phyloP scores from a whole-genome alignment of 1,140 invertebrate genomes.

The Dendroctonus ponderosae region DNA sequence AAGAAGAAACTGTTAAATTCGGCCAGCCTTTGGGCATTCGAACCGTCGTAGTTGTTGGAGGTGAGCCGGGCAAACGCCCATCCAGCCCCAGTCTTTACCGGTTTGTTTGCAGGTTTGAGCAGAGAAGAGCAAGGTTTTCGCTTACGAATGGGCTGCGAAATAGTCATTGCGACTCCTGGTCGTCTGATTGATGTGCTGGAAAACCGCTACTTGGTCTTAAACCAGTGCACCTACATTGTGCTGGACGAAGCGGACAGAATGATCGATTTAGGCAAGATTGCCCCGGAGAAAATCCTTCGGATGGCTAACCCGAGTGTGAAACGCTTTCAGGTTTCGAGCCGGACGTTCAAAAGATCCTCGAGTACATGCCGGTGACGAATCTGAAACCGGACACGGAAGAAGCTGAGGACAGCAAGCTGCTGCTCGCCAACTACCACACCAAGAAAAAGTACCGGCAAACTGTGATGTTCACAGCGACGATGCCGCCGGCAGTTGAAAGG shows the following conservation, averaged over 20 bases:
- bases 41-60: constrained; percentile 97
- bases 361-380: constrained; percentile 98
- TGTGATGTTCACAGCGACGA: constrained; percentile 99
- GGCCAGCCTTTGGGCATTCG: constrained; percentile 91
- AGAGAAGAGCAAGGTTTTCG: constrained; percentile 98
- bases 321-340: constrained; percentile 82
- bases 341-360: constrained; percentile 96
- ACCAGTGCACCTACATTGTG: constrained; percentile 94
- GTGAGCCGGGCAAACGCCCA: constrained; percentile 47
- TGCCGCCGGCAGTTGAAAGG: constrained; percentile 94
- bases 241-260: constrained; percentile 95
- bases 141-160: constrained; percentile 95
- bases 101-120: constrained; percentile 59
- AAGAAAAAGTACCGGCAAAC: constrained; percentile 99
- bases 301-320: too few relatives aligned
- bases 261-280: constrained; percentile 83
- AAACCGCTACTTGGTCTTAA: constrained; percentile 95
- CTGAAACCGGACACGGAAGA: constrained; percentile 98
- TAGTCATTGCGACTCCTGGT: constrained; percentile 99
- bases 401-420: constrained; percentile 86
- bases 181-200: constrained; percentile 98
- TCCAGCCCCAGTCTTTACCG: constrained; percentile 17
- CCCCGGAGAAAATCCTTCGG: too few relatives aligned
- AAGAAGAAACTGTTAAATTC: constrained; percentile 98
- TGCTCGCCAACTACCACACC: constrained; percentile 93